Evolutionary conservation across 2,113 vertebrate species (phyloP), one percentile per base, ranked within the genome.

Genomic region (Microtus richardsoni): DNA sequence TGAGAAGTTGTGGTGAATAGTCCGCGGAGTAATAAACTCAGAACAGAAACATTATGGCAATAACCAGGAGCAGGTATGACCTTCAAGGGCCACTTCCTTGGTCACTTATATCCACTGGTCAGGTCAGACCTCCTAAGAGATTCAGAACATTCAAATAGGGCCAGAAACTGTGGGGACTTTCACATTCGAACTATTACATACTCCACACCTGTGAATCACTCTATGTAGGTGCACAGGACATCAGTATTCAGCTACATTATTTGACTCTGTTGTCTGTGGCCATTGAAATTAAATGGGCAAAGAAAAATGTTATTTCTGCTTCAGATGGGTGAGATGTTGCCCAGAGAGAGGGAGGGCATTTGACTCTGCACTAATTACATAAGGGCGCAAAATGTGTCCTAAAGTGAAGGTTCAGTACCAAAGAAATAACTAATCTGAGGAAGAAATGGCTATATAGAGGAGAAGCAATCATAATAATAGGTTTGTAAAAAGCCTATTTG

Each of bases 161-260:
- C 9, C 22, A 5, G 21, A n/a, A 54, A 2, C 8, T 21, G 14
- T 88, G 36, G 7, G 7, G 24, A 5, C 16, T 58, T 41, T 39
- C 22, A 12, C 21, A 73, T 54, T 52, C 3, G 6, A 49, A 4
- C 8, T 64, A 14, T 68, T 36, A 39, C 24, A 4, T 7, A 62
- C 11, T 58, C 44, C 33, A 49, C 10, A n/a, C 4, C 21, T 22
- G 5, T 3, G 1, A 22, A 0, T 17, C 26, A 64, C 19, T 5
- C 30, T 26, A 24, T 39, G 44, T 10, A 2, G 22, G 39, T 10
- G 7, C 10, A 36, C 4, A 12, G 11, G 28, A 5, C 5, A 9
- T 9, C 7, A 16, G 3, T 16, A 36, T 7, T 82, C 24, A n/a
- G 68, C 11, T 36, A 3, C 0, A 5, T 26, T 0, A 4, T 60